Evolutionary conservation across 2,113 vertebrate genomes (phyloP), one percentile per base, ranked within the genome.

Genomic region (Anoura caudifer): DNA sequence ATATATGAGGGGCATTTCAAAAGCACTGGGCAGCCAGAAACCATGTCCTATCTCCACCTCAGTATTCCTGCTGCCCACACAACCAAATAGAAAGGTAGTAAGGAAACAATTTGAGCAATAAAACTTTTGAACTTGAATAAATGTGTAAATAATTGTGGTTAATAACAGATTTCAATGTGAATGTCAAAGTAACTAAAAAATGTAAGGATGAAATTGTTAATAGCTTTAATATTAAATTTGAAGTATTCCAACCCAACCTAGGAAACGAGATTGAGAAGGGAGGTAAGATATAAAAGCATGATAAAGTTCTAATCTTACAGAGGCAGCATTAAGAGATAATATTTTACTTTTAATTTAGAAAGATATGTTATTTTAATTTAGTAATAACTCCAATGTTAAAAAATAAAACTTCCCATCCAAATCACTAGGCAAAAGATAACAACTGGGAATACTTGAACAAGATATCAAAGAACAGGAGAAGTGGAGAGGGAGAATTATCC

Each of bases 261-360:
- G 43, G 36, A 91, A 97, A 92, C 7, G 65, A 59, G 31, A 43
- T 20, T 81, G 93, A 36, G 14, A 80, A 91, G 72, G 33, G 19
- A 95, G 20, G 24, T 84, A 91, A 94, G 16, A 89, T 3, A 5
- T 90, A 59, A 82, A 91, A 85, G 11, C 15, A 86, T 65, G 19
- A 36, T 70, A 56, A 94, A 61, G 67, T 73, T 80, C 73, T 61
- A 82, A 50, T 95, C 26, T 59, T 61, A 54, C 2, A 19, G 31
- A 90, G 31, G 15, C 33, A 73, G 5, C 79, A n/a, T 92, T 67
- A 63, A 65, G 41, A 92, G 33, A 86, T 22, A 47, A 61, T 90
- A 72, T 86, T 84, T 94, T 80, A 75, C 19, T 84, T 93, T 76
- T 93, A 95, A 92, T 41, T 95, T 80, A 54, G 33, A 90, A 93